phyloP scores from a whole-genome alignment of 2,113 vertebrate species.

The Hypocryptadius cinnamomeus region DNA sequence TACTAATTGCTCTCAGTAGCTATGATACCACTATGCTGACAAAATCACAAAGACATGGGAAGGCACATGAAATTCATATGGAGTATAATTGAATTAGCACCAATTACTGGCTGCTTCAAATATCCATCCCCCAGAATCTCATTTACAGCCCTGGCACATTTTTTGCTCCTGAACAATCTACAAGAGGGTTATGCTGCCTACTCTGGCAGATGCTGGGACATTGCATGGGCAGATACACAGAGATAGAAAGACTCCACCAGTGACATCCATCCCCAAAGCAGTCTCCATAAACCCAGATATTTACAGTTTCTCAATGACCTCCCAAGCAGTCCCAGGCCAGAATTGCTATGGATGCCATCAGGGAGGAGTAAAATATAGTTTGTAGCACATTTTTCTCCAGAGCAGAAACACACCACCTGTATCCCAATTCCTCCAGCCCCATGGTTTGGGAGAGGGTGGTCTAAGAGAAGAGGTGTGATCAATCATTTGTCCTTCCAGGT shows the following conservation, averaged over 20 bases:
- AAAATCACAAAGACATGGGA: background rate
- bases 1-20: background rate
- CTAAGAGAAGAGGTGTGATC: background rate
- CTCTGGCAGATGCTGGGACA: background rate
- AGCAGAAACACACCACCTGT: background rate
- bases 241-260: background rate
- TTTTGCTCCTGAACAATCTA: background rate
- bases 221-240: background rate
- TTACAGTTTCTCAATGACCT: background rate
- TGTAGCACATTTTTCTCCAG: background rate
- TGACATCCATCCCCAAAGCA: background rate
- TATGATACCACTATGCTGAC: background rate
- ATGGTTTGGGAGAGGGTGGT: background rate
- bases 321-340: background rate
- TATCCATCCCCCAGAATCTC: background rate
- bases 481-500: background rate
- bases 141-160: background rate
- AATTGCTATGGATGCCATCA: background rate
- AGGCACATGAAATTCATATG: background rate
- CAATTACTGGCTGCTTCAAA: background rate
- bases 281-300: background rate
- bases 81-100: background rate
- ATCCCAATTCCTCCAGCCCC: background rate
- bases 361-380: background rate
- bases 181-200: background rate